Evolutionary conservation across 2,888 invertebrate genomes (phyloP).

Genomic region (Augiades crinisus): DNA sequence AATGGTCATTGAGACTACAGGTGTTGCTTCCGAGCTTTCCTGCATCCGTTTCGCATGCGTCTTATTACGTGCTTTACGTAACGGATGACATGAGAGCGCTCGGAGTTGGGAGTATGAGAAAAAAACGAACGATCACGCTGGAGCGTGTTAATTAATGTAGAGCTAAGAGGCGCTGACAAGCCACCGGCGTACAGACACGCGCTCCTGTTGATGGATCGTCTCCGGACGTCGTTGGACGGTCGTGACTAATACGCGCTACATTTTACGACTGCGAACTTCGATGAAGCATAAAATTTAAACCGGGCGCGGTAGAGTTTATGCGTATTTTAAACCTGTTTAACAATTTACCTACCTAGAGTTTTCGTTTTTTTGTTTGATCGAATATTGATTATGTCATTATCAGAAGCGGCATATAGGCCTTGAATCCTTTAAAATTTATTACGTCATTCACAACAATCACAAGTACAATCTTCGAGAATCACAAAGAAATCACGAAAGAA

Average conservation of each 20-base stretch:
- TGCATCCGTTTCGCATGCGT: background rate
- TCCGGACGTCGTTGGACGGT: constrained; percentile 39
- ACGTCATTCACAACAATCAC: too few relatives aligned
- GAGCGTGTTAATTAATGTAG: constrained; percentile 58
- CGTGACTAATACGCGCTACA: constrained; percentile 52
- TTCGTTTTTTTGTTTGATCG: too few relatives aligned
- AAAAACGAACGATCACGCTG: constrained; percentile 7
- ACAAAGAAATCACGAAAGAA: too few relatives aligned
- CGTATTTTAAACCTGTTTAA: constrained; percentile 34
- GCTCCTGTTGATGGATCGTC: constrained; percentile 56
- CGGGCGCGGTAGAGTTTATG: constrained; percentile 43
- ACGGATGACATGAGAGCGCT: constrained; percentile 12
- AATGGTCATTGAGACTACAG: constrained; percentile 1
- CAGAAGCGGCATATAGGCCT: too few relatives aligned
- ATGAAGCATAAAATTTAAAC: constrained; percentile 57
- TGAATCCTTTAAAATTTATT: too few relatives aligned
- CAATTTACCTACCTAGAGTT: too few relatives aligned
- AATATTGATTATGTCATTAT: too few relatives aligned
- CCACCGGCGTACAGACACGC: constrained; percentile 38
- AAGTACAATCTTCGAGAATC: too few relatives aligned
- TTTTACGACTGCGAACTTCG: constrained; percentile 54
- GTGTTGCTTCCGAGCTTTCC: background rate
- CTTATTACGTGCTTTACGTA: constrained; percentile 19
- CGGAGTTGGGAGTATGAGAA: constrained; percentile 4
- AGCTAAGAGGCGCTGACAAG: constrained; percentile 54